These are phyloP conservation scores for Triplophysa bombifrons DNA, from an alignment of 2,797 vertebrate genomes.

Conservation along the genomic window DNA sequence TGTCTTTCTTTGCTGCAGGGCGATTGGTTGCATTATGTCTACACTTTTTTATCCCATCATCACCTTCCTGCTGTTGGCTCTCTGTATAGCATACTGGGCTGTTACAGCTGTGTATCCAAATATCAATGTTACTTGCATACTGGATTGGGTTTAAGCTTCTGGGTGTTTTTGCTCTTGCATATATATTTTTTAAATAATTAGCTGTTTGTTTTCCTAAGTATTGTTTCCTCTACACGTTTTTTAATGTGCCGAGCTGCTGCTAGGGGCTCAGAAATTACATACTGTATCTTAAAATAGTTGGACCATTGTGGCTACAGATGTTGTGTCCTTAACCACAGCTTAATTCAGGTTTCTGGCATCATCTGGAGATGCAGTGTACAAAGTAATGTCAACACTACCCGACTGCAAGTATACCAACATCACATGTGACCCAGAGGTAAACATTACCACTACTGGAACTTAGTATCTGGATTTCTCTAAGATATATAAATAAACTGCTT, in stretches of 20 bases:
- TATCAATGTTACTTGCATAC: not conserved
- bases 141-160: not conserved
- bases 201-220: not conserved
- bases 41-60: constrained; percentile 90
- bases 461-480: not conserved
- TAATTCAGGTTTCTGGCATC: constrained; percentile 88
- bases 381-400: constrained; percentile 82
- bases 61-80: constrained; percentile 89
- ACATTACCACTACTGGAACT: constrained; percentile 25
- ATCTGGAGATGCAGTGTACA: constrained; percentile 90
- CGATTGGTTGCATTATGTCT: constrained; percentile 89
- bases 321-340: constrained; percentile 64
- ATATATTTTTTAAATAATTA: not conserved
- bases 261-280: not conserved
- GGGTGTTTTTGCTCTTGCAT: constrained; percentile 32
- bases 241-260: no score
- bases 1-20: constrained; percentile 73
- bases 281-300: not conserved
- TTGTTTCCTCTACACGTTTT: no score
- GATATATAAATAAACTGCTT: no score
- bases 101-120: constrained; percentile 96
- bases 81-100: constrained; percentile 93
- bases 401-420: constrained; percentile 86
- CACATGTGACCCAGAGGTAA: constrained; percentile 87
- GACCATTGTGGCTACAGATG: not conserved